These are phyloP conservation scores for Myotis pilosus DNA, from an alignment of 2,797 vertebrate genomes.

Conservation along the genomic window DNA sequence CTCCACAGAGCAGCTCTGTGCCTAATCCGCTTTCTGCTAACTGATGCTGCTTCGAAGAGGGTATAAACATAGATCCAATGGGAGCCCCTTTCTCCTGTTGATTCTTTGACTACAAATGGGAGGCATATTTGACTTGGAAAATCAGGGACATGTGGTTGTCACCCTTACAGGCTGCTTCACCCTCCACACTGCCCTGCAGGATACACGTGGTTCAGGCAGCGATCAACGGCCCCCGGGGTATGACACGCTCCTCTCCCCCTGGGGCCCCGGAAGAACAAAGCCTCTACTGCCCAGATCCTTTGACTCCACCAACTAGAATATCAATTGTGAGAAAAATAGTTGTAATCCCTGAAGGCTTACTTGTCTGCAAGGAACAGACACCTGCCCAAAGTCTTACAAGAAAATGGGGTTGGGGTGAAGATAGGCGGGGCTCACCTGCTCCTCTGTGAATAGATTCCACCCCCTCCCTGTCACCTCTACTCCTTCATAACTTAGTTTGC, in stretches of 20 bases:
- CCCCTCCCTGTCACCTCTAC: neutral
- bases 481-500: neutral
- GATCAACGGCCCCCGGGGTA: accelerated
- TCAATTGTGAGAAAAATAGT: neutral
- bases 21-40: neutral
- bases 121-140: neutral
- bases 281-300: neutral
- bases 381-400: neutral
- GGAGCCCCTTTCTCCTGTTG: neutral
- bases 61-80: neutral
- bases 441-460: neutral
- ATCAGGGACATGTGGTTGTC: neutral
- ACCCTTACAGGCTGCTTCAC: neutral
- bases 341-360: neutral
- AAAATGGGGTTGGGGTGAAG: neutral
- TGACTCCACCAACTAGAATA: neutral
- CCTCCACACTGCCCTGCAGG: neutral
- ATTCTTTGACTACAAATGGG: neutral
- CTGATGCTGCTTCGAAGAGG: neutral
- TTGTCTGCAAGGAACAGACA: neutral
- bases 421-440: neutral
- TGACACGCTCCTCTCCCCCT: neutral
- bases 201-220: too few relatives aligned
- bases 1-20: neutral
- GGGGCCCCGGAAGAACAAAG: neutral